Conservation (phyloP, 2,888 invertebrate genomes). For the Pyrocoelia pectoralis region DNA sequence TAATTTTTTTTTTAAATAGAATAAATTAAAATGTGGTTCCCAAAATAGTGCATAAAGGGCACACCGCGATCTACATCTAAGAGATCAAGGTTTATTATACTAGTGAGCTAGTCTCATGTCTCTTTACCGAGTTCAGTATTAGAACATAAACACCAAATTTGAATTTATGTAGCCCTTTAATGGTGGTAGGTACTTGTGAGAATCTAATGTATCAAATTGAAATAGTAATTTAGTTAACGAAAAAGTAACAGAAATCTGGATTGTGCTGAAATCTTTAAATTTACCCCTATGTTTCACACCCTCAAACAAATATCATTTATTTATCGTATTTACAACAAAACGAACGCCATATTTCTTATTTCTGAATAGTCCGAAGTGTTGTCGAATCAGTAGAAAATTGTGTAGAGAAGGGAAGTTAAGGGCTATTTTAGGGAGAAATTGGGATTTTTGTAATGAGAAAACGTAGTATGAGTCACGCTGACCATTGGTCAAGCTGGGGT, state of each 20-base stretch:
- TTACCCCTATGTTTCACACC: constrained; percentile 27
- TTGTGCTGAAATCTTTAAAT: background rate
- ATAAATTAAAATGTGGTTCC: too few relatives aligned
- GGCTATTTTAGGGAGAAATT: constrained; percentile 35
- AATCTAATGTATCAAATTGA: too few relatives aligned
- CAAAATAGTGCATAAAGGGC: too few relatives aligned
- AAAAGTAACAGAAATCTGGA: background rate
- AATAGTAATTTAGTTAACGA: background rate
- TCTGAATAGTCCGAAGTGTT: constrained; percentile 32
- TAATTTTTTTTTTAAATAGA: too few relatives aligned
- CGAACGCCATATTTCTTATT: constrained; percentile 41
- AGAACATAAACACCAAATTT: too few relatives aligned
- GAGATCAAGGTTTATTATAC: too few relatives aligned
- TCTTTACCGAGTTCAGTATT: too few relatives aligned
- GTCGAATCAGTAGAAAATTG: constrained; percentile 34
- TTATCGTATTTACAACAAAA: constrained; percentile 40
- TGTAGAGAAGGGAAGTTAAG: constrained; percentile 29
- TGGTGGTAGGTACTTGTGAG: too few relatives aligned
- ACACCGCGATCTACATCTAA: too few relatives aligned
- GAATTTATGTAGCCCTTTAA: too few relatives aligned
- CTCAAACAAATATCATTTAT: constrained; percentile 40
- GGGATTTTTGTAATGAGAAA: constrained; percentile 36
- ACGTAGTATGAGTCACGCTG: constrained; percentile 36
- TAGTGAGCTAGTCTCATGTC: too few relatives aligned
- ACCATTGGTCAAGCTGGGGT: constrained; percentile 42